Base-by-base conservation (phyloP, 2,888 invertebrate species). In the Tortrix viridana region DNA sequence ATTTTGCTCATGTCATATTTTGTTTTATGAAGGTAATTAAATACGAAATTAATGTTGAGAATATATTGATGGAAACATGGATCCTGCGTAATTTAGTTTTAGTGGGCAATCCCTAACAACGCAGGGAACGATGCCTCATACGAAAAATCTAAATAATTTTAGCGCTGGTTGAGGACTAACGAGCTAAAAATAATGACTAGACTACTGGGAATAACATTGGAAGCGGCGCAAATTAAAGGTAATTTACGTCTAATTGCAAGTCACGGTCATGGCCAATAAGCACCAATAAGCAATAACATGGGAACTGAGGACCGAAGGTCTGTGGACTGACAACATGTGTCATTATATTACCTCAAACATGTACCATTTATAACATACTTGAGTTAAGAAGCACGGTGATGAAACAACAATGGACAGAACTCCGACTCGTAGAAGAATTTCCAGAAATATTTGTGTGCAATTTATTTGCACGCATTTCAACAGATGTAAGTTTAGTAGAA, bases 191-290 rank as follows among this genome's bases (percentile, higher is more conserved):
- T 82, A 76, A 79, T 32, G 78, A 71, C 72, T 80, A 82, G 85
- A 81, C 78, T 77, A 79, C 77, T 73, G 85, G 82, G 80, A 85
- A 88, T 84, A 88, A 82, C 88, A 88, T 85, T 82, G 80, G 82
- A 80, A 81, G 83, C 79, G 81, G 81, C 76, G 86, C 88, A 89
- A 90, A 92, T 91, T 91, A 87, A 84, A 86, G 85, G 84, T 91
- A 92, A 92, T 92, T n/a, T 89, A 89, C 81, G 83, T 81, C 86
- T 92, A 92, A 92, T 89, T 88, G 89, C 79, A 69, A 86, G 81
- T 78, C 89, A 92, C 77, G 92, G 92, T 89, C 92, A 92, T 89
- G 92, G 92, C 85, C 89, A 92, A 92, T 91, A 89, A 90, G 88
- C 89, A 90, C 86, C 88, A 88, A 89, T 89, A 90, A 88, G 88